phyloP scores from a whole-genome alignment of 2,797 vertebrate species.

The Acipenser transmontanus region DNA sequence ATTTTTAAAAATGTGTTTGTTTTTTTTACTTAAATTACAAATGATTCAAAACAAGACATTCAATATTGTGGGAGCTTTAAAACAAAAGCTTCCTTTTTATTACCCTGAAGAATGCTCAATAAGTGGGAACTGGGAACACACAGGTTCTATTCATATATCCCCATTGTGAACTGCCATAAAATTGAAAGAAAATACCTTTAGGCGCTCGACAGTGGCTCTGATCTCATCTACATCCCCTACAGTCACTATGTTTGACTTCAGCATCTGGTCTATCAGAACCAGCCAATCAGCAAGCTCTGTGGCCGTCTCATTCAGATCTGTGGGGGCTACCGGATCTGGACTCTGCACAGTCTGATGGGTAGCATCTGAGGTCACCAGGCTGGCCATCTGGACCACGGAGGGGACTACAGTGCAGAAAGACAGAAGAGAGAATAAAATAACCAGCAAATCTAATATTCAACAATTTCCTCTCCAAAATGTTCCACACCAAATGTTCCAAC shows the following conservation, averaged over 20 bases:
- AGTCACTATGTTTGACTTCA: conserved; percentile 95
- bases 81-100: background rate
- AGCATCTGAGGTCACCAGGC: conserved; percentile 57
- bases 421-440: background rate
- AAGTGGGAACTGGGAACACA: background rate
- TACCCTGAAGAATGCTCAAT: background rate
- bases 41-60: background rate
- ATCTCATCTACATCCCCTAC: conserved; percentile 91
- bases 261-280: conserved; percentile 88
- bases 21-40: background rate
- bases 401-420: conserved; percentile 48
- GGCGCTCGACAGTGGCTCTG: conserved; percentile 77
- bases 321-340: conserved; percentile 67
- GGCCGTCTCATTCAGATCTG: conserved; percentile 83
- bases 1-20: too few species aligned
- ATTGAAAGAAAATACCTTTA: conserved; percentile 67
- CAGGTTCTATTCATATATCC: background rate
- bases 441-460: background rate
- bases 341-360: conserved; percentile 49
- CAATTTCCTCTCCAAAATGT: background rate
- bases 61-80: background rate
- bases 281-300: conserved; percentile 91
- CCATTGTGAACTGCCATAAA: background rate
- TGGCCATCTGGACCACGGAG: conserved; percentile 72
- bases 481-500: background rate